Evolutionary conservation across 2,797 vertebrate genomes (phyloP).

Genomic region (Acrocephalus scirpaceus): DNA sequence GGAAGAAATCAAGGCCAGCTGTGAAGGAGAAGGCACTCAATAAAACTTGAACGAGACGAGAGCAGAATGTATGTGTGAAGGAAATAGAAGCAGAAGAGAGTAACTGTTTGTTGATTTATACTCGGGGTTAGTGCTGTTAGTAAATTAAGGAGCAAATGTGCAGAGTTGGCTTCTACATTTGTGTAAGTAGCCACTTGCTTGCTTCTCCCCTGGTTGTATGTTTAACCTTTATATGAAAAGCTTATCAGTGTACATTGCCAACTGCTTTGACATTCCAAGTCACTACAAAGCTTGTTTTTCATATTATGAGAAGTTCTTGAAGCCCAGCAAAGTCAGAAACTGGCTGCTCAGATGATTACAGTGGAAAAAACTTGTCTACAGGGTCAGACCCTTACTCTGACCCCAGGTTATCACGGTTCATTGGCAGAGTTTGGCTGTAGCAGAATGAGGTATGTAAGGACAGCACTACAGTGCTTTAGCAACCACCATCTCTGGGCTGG

Average conservation of each 20-base stretch:
- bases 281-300: neutral
- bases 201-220: neutral
- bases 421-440: neutral
- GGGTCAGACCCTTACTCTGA: neutral
- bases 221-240: neutral
- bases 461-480: neutral
- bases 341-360: neutral
- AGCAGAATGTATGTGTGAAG: neutral
- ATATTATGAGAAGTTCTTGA: neutral
- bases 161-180: neutral
- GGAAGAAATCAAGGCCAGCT: neutral
- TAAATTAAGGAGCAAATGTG: neutral
- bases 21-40: neutral
- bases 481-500: neutral
- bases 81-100: neutral
- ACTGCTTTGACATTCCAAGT: neutral
- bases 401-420: neutral
- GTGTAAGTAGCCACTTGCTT: neutral
- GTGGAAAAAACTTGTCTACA: neutral
- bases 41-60: neutral
- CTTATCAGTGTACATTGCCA: neutral
- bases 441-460: neutral
- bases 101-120: neutral
- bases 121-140: neutral
- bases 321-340: neutral